Base-by-base conservation (phyloP, 2,797 vertebrate genomes). In the Tragelaphus oryx region DNA sequence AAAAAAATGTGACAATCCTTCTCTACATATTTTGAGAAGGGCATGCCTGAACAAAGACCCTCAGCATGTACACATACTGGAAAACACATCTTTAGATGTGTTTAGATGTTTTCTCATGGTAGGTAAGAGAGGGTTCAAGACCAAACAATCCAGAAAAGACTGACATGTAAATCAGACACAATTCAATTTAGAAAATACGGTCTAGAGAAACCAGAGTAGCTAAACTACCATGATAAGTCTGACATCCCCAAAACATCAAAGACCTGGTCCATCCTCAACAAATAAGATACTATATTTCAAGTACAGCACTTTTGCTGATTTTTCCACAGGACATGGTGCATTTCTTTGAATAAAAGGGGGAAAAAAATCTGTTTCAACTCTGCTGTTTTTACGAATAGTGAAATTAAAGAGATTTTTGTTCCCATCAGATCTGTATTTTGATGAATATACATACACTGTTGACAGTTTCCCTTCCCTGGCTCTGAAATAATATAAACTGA, bases 21-120 rank as follows among this genome's bases (percentile, higher is more conserved):
- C 33, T 76, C 54, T 86, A 91, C 46, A 62, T 80, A 54, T 62
- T 95, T 92, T 65, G 68, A 80, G 94, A 93, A 97, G 26, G 59
- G 83, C 83, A 75, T 71, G 85, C 50, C 88, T 92, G 74, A 95
- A 95, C 94, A 95, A 92, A 91, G 79, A 80, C 71, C 55, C 76
- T 89, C 60, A 26, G 16, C 71, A 46, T 87, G 90, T 52, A 68
- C 24, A 44, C 5, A 33, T 14, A 59, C 6, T 54, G 37, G 71
- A 95, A 94, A 93, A 95, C 71, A 65, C 2, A 2, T 20, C 48
- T 93, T 83, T 50, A 46, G 74, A 89, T 46, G 44, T 46, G 44
- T 46, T 46, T 46, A 84, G 83, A 92, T 24, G 46, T 59, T 95
- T 60, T 88, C 82, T 92, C 76, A 59, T n/a, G 3, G 5, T 81